Percentiles rank a stretch among this genome's conserved stretches.
These are phyloP conservation scores for Picus viridis DNA, from an alignment of 2,797 vertebrate genomes.

Conservation along the genomic window DNA sequence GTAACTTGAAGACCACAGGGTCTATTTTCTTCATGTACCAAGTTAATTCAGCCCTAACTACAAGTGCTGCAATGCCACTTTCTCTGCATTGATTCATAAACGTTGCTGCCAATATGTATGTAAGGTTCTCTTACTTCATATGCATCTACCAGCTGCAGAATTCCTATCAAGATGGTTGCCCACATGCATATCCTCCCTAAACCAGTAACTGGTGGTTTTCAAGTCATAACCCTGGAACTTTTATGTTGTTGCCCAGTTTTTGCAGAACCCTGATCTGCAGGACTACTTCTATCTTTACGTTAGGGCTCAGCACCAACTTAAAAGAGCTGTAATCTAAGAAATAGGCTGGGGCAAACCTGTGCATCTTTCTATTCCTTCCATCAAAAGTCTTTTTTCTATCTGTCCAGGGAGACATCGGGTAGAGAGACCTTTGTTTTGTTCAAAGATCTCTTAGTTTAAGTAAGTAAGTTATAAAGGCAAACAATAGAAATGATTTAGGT, in stretches of 20 bases:
- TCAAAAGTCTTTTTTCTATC: not conserved
- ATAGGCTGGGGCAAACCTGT: not conserved
- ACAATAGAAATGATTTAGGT: not conserved
- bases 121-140: not conserved
- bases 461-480: not conserved
- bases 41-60: not conserved
- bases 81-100: not conserved
- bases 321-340: not conserved
- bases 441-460: not conserved
- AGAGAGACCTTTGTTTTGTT: not conserved
- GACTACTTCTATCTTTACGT: not conserved
- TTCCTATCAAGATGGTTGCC: not conserved
- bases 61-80: not conserved
- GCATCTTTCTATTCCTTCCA: not conserved
- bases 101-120: fast-evolving
- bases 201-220: not conserved
- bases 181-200: not conserved
- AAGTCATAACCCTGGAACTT: not conserved
- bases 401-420: not conserved
- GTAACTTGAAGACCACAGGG: not conserved
- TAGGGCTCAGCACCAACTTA: not conserved
- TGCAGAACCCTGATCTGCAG: not conserved
- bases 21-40: not conserved
- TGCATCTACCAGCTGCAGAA: not conserved
- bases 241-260: not conserved